phyloP scores from a whole-genome alignment of 1,140 invertebrate genomes.

The Camponotus vicinus region DNA sequence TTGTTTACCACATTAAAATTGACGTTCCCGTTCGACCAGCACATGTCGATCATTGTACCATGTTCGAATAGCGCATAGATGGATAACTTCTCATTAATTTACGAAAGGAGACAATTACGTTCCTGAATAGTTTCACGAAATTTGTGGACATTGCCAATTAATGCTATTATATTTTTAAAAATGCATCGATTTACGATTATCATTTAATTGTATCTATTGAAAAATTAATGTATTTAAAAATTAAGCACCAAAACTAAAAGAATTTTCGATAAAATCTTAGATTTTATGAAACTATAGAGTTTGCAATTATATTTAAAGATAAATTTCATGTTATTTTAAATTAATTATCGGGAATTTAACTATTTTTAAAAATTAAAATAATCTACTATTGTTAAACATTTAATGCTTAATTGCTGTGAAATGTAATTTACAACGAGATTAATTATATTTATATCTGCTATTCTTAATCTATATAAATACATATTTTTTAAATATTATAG shows the following conservation, averaged over 20 bases:
- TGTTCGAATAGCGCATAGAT: conserved; percentile 40
- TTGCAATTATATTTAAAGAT: background rate
- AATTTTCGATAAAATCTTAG: background rate
- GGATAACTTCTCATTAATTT: conserved; percentile 60
- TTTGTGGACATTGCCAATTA: background rate
- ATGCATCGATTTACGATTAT: background rate
- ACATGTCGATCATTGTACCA: conserved; percentile 68
- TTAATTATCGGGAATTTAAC: background rate
- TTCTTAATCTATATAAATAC: background rate
- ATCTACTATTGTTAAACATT: background rate
- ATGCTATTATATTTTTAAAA: background rate
- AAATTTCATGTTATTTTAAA: background rate
- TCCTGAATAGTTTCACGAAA: background rate
- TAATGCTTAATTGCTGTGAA: background rate
- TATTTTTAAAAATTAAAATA: background rate
- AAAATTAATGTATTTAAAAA: background rate
- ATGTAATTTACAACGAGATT: background rate
- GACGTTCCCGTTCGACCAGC: conserved; percentile 51
- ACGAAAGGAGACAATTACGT: conserved; percentile 7
- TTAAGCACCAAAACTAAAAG: background rate
- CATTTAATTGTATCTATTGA: background rate
- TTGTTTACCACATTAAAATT: conserved; percentile 72
- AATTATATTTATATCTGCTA: background rate
- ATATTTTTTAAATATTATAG: background rate
- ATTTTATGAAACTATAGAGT: background rate